A percentile compares a stretch with the other conserved stretches of the same genome.
Evolutionary conservation across 2,888 invertebrate genomes (phyloP).

Genomic region (Patella depressa): DNA sequence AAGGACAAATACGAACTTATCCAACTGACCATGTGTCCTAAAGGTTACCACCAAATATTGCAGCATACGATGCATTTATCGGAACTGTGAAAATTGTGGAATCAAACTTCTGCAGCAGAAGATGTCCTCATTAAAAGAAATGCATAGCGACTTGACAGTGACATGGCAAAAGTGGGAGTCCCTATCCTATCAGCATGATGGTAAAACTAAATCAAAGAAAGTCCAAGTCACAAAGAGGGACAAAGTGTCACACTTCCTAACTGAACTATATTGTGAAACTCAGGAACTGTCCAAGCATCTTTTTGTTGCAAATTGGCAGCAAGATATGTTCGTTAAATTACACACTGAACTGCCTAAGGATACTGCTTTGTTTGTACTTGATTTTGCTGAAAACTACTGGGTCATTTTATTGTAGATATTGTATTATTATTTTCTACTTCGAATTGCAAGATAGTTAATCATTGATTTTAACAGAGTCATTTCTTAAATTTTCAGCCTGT

Average conservation of each 20-base stretch:
- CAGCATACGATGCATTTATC: neutral
- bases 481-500: no score
- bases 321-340: neutral
- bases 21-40: neutral
- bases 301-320: neutral
- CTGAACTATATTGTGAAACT: neutral
- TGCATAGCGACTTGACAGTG: neutral
- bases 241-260: neutral
- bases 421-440: no score
- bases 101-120: neutral
- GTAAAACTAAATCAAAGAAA: neutral
- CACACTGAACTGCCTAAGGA: neutral
- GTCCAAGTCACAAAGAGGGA: neutral
- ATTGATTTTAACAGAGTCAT: no score
- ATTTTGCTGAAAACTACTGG: neutral
- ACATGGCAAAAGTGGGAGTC: neutral
- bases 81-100: neutral
- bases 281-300: neutral
- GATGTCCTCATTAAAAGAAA: neutral
- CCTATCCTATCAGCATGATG: neutral
- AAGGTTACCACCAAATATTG: neutral
- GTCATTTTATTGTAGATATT: no score
- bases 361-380: neutral
- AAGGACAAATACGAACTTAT: neutral
- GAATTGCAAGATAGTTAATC: no score